Percentiles rank a stretch among this genome's conserved stretches.
These are phyloP conservation scores for Zoanthus sociatus DNA, from an alignment of 92 coral and sea anemone species.

Conservation along the genomic window DNA sequence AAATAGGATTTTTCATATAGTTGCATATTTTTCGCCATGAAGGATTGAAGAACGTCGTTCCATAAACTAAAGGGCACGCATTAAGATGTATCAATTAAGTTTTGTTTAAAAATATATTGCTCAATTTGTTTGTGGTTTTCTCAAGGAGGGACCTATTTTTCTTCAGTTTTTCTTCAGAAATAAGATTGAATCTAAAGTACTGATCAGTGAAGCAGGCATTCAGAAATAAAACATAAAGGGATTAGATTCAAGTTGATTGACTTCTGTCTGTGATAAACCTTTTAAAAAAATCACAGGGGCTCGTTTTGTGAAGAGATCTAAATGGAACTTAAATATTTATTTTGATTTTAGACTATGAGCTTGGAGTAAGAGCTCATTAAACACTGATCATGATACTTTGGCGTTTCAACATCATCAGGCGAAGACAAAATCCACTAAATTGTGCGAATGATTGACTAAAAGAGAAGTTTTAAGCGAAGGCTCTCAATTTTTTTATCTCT, in stretches of 20 bases:
- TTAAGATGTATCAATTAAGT: constrained; percentile 14
- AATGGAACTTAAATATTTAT: constrained; percentile 43
- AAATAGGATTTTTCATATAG: background rate
- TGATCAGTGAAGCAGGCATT: constrained; percentile 26
- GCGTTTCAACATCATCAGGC: constrained; percentile 48
- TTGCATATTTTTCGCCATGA: background rate
- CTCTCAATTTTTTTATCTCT: constrained; percentile 33
- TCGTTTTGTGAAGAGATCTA: background rate
- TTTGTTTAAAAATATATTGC: constrained; percentile 12
- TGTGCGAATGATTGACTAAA: constrained; percentile 47
- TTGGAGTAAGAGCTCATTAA: constrained; percentile 33
- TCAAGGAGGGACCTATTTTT: background rate
- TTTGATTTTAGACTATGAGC: constrained; percentile 13
- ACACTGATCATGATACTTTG: constrained; percentile 30
- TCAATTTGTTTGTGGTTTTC: constrained; percentile 35
- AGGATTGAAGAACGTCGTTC: background rate
- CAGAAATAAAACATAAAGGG: constrained; percentile 22
- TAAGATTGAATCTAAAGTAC: constrained; percentile 15
- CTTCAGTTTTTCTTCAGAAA: background rate
- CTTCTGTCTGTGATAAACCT: constrained; percentile 21
- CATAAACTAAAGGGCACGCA: background rate
- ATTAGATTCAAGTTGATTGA: constrained; percentile 31
- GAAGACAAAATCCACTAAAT: constrained; percentile 48
- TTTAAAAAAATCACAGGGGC: background rate
- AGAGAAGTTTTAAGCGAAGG: constrained; percentile 34